A percentile compares a stretch with the other conserved stretches of the same genome.
Conservation (phyloP, 37 sponge, comb jelly and placozoan species). For the Spongilla lacustris region DNA sequence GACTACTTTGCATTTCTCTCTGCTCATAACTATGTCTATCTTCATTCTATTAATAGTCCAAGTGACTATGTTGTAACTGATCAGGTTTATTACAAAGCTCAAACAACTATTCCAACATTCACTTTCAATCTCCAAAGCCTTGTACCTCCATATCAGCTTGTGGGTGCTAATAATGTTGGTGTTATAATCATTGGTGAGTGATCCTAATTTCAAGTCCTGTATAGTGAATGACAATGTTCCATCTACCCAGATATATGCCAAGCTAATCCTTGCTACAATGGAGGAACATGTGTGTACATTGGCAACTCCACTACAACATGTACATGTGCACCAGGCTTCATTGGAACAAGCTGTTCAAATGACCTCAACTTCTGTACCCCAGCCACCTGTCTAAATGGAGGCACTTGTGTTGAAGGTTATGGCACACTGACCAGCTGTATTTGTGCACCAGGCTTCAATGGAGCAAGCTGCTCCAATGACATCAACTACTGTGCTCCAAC, state of each 20-base stretch:
- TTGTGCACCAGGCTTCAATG: slow-evolving; percentile 49
- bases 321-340: slow-evolving; percentile 8
- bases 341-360: not conserved
- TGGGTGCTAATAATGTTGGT: not conserved
- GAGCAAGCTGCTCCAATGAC: slow-evolving; percentile 36
- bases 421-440: not conserved
- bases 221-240: not conserved
- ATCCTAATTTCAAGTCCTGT: not conserved
- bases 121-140: not conserved
- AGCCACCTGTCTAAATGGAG: slow-evolving; percentile 30
- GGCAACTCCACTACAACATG: not conserved
- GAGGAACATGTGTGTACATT: slow-evolving; percentile 12
- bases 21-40: not conserved
- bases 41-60: not conserved
- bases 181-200: not conserved
- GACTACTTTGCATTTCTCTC: not conserved
- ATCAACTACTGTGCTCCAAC: slow-evolving; percentile 15
- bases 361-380: not conserved
- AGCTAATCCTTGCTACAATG: slow-evolving; percentile 9
- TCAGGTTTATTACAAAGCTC: not conserved
- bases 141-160: not conserved
- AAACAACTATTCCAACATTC: not conserved
- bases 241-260: not conserved
- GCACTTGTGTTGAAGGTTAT: slow-evolving; percentile 24
- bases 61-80: not conserved